phyloP scores from a whole-genome alignment of 1,140 invertebrate species.

The Monomorium pharaonis region DNA sequence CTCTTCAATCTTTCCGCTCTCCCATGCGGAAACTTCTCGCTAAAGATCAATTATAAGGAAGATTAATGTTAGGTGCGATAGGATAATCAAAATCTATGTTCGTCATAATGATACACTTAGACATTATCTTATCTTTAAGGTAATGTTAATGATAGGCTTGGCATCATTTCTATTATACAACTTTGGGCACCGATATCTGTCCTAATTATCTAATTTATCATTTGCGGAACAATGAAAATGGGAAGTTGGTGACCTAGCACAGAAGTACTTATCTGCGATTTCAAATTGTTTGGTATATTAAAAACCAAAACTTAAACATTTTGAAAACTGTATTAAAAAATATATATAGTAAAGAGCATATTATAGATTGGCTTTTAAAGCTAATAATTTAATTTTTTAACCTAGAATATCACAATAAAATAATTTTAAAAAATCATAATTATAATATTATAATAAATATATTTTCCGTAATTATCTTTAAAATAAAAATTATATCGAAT shows the following conservation, averaged over 20 bases:
- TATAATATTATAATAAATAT: too few species aligned
- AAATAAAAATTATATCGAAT: too few species aligned
- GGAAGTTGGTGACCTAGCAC: too few species aligned
- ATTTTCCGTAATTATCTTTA: too few species aligned
- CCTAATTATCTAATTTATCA: too few species aligned
- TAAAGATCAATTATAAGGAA: slow-evolving; percentile 13
- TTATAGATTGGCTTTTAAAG: neutral
- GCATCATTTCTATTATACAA: neutral
- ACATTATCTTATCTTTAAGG: neutral
- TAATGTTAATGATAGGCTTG: neutral
- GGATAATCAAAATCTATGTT: slow-evolving; percentile 1
- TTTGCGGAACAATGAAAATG: too few species aligned
- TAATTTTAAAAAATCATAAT: too few species aligned
- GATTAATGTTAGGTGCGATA: neutral
- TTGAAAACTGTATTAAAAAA: neutral
- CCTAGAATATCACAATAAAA: neutral
- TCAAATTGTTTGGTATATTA: too few species aligned
- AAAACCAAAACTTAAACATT: neutral
- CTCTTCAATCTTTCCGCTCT: slow-evolving; percentile 26
- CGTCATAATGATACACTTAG: neutral
- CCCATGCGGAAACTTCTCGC: neutral
- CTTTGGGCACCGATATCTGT: too few species aligned
- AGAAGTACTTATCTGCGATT: too few species aligned
- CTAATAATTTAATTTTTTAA: too few species aligned
- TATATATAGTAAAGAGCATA: too few species aligned